phyloP scores from a whole-genome alignment of 2,113 vertebrate species.

The Clarias batrachus region DNA sequence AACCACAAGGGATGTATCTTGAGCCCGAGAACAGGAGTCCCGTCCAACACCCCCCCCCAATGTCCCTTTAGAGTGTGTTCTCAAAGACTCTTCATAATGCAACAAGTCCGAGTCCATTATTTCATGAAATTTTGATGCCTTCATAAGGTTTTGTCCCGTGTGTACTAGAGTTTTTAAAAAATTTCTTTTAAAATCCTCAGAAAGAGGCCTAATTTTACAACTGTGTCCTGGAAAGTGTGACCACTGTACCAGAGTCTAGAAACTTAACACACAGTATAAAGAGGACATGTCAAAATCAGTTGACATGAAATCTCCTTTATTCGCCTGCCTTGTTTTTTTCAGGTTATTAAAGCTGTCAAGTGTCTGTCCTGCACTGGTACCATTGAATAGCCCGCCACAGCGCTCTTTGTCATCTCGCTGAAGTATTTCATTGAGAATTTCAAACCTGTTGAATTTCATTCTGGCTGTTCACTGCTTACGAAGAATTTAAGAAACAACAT shows the following conservation, averaged over 20 bases:
- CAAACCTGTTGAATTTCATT: conserved; percentile 33
- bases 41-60: neutral
- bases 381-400: conserved; percentile 5
- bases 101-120: conserved; percentile 2
- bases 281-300: neutral
- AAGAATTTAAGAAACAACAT: conserved; percentile 32
- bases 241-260: conserved; percentile 3
- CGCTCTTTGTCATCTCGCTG: conserved; percentile 10
- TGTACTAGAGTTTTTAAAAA: neutral
- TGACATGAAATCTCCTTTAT: neutral
- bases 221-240: conserved; percentile 7
- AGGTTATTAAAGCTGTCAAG: conserved; percentile 40
- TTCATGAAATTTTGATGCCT: conserved; percentile 33
- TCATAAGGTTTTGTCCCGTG: neutral
- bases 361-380: conserved; percentile 71
- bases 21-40: conserved; percentile 28
- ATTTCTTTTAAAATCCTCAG: conserved; percentile 6
- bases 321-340: conserved; percentile 21
- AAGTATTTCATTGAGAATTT: conserved; percentile 49
- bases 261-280: conserved; percentile 1
- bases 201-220: conserved; percentile 5
- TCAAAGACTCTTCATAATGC: conserved; percentile 8
- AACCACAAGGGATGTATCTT: conserved; percentile 43
- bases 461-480: conserved; percentile 12
- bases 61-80: conserved; percentile 17